Percentiles rank a stretch among this genome's conserved stretches.
Conservation (phyloP, 2,113 vertebrate species). For the Tenrec ecaudatus region DNA sequence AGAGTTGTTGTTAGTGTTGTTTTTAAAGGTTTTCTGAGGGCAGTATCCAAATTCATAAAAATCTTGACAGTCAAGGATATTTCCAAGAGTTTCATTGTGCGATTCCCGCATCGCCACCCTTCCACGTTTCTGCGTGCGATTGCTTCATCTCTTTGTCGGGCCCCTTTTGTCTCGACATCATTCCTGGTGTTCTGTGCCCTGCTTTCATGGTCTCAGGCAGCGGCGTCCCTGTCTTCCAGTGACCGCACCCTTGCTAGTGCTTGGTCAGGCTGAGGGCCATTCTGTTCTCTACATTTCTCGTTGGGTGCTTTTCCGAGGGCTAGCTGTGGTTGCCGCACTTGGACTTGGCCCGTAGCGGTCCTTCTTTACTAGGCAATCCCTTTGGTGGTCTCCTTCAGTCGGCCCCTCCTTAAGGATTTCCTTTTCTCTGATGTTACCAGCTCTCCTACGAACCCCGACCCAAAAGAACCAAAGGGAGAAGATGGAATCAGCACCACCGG, state of each 20-base stretch:
- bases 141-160: background rate
- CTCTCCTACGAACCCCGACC: background rate
- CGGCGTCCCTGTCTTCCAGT: background rate
- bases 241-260: background rate
- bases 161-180: rapidly evolving
- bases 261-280: background rate
- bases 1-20: background rate
- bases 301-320: rapidly evolving
- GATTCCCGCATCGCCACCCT: background rate
- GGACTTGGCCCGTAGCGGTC: background rate
- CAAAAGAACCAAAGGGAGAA: background rate
- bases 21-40: constrained; percentile 56
- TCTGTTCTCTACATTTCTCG: background rate
- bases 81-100: background rate
- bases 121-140: background rate
- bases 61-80: constrained; percentile 41
- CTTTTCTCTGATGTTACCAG: constrained; percentile 40
- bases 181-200: background rate
- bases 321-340: background rate
- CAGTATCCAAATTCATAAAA: constrained; percentile 72
- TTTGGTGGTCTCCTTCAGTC: background rate
- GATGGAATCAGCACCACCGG: background rate
- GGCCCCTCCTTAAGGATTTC: background rate
- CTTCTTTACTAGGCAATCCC: background rate
- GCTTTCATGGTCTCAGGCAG: background rate